Conservation (phyloP, 1,140 invertebrate genomes). For the Pomacea maculata region DNA sequence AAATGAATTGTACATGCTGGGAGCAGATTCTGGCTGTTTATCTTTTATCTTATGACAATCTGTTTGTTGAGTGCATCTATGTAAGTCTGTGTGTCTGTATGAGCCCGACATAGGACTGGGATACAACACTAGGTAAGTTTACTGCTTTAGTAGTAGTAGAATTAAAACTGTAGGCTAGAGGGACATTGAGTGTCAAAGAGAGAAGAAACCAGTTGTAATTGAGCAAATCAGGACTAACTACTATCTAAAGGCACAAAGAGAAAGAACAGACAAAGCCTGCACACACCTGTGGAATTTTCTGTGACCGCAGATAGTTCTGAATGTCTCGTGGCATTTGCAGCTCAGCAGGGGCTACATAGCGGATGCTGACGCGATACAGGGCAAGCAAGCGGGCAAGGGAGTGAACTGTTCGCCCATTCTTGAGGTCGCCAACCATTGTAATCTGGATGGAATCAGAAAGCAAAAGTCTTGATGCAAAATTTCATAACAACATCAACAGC, state of each 20-base stretch:
- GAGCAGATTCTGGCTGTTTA: no score
- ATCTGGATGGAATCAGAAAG: constrained; percentile 56
- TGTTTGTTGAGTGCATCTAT: no score
- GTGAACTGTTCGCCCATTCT: constrained; percentile 97
- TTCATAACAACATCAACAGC: no score
- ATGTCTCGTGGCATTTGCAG: constrained; percentile 93
- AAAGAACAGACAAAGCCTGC: neutral
- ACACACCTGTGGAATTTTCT: constrained; percentile 79
- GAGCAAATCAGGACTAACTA: no score
- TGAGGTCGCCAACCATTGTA: constrained; percentile 89
- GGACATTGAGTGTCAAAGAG: neutral
- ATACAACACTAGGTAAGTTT: no score
- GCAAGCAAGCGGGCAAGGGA: constrained; percentile 80
- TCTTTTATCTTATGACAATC: no score
- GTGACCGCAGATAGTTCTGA: constrained; percentile 78
- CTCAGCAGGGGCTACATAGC: constrained; percentile 86
- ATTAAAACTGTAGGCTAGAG: no score
- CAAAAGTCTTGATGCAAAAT: no score
- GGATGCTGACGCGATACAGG: constrained; percentile 65
- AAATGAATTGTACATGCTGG: no score
- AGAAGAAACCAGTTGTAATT: neutral
- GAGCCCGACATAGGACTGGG: no score
- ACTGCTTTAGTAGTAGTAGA: no score
- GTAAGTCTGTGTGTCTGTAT: no score
- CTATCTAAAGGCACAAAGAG: constrained; percentile 14